Evolutionary conservation across 2,113 vertebrate species (phyloP).

Genomic region (Psilopsiagon aurifrons): DNA sequence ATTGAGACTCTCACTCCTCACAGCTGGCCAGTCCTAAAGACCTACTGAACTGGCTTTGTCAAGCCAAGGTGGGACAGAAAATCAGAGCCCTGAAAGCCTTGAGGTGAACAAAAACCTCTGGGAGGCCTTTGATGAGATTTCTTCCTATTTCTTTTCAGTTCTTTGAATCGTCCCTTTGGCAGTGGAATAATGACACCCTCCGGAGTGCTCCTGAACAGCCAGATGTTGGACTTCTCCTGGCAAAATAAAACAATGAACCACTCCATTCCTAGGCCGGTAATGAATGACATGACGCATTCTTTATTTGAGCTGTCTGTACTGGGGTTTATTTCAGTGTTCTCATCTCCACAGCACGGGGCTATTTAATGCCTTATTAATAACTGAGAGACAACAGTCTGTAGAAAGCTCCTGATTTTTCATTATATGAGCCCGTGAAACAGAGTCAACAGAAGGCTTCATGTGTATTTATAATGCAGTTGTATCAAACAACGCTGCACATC

Average conservation of each 20-base stretch:
- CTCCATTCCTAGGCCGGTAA: constrained; percentile 80
- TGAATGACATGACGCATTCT: not conserved
- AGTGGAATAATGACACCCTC: constrained; percentile 92
- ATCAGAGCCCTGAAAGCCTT: not conserved
- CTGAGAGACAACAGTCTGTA: not conserved
- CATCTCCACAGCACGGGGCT: not conserved
- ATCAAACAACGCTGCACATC: not conserved
- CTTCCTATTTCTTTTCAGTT: constrained; percentile 73
- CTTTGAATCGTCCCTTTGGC: constrained; percentile 93
- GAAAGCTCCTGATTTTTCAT: not conserved
- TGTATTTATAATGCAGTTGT: not conserved
- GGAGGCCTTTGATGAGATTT: not conserved
- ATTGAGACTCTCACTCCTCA: not conserved
- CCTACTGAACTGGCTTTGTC: not conserved
- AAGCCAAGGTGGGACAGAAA: not conserved
- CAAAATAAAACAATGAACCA: constrained; percentile 84
- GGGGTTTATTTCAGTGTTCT: not conserved
- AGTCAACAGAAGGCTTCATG: not conserved
- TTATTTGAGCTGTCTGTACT: not conserved
- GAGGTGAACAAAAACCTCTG: not conserved
- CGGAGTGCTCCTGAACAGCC: constrained; percentile 94
- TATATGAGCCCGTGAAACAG: not conserved
- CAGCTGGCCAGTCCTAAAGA: not conserved
- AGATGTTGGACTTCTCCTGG: constrained; percentile 97
- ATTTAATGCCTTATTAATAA: not conserved